These are phyloP conservation scores for Genyomyrus donnyi DNA, from an alignment of 2,113 vertebrate genomes.

Conservation along the genomic window DNA sequence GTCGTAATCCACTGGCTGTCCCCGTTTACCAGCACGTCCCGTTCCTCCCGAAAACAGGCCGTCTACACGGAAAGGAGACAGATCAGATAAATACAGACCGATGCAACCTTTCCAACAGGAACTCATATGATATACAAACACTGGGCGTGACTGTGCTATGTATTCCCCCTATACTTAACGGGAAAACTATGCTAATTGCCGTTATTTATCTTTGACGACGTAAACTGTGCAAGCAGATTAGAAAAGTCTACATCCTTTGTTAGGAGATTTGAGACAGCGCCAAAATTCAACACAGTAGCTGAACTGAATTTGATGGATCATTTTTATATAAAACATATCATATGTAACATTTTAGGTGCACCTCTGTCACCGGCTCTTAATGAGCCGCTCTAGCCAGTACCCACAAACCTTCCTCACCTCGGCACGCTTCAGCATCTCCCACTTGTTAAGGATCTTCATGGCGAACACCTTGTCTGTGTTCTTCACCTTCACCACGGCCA, in stretches of 20 bases:
- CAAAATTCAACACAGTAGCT: background rate
- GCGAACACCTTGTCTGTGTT: conserved; percentile 95
- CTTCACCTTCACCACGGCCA: conserved; percentile 95
- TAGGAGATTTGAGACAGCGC: background rate
- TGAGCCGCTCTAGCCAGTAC: background rate
- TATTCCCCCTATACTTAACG: background rate
- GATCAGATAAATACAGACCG: background rate
- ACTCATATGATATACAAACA: background rate
- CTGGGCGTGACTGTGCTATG: background rate
- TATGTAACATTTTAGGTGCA: background rate
- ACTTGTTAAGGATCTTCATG: conserved; percentile 99
- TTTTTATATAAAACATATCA: background rate
- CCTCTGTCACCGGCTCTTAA: background rate
- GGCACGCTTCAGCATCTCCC: conserved; percentile 98
- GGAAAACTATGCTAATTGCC: background rate
- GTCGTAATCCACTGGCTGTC: conserved; percentile 97
- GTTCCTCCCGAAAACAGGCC: conserved; percentile 94
- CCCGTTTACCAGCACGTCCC: conserved; percentile 91
- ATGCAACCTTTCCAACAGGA: background rate
- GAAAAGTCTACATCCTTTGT: background rate
- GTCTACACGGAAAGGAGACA: conserved; percentile 61
- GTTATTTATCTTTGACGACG: background rate
- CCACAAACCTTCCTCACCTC: conserved; percentile 64
- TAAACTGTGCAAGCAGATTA: background rate
- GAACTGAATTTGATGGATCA: background rate